Conservation (phyloP, 2,113 vertebrate genomes). For the Dinomys branickii region DNA sequence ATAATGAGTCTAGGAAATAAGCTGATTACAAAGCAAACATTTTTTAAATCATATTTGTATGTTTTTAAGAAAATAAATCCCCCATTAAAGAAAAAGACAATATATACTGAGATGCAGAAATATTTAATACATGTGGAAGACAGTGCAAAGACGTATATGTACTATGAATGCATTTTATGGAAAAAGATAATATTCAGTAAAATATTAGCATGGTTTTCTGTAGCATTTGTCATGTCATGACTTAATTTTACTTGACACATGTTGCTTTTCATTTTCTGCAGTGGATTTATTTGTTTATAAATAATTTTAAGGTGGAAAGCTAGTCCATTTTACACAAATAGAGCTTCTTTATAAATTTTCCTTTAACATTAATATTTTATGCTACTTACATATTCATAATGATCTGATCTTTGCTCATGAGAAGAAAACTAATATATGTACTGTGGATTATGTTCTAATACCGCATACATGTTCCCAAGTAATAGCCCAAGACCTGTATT, state of each 20-base stretch:
- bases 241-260: background rate
- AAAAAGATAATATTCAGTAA: background rate
- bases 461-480: background rate
- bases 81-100: background rate
- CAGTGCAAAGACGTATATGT: background rate
- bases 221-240: background rate
- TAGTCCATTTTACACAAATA: background rate
- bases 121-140: background rate
- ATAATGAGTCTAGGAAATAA: conserved; percentile 8
- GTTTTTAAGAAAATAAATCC: background rate
- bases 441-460: background rate
- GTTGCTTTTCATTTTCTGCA: conserved; percentile 23
- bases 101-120: background rate
- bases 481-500: background rate
- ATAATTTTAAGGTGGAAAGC: background rate
- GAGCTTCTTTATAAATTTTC: background rate
- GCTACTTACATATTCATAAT: background rate
- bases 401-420: background rate
- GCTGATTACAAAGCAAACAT: background rate
- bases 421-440: background rate
- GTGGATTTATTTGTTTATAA: background rate
- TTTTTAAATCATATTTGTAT: background rate
- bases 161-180: background rate
- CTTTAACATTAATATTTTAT: background rate
- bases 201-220: background rate